Base-by-base conservation (phyloP, 2,888 invertebrate genomes). In the Oligia fasciuncula region DNA sequence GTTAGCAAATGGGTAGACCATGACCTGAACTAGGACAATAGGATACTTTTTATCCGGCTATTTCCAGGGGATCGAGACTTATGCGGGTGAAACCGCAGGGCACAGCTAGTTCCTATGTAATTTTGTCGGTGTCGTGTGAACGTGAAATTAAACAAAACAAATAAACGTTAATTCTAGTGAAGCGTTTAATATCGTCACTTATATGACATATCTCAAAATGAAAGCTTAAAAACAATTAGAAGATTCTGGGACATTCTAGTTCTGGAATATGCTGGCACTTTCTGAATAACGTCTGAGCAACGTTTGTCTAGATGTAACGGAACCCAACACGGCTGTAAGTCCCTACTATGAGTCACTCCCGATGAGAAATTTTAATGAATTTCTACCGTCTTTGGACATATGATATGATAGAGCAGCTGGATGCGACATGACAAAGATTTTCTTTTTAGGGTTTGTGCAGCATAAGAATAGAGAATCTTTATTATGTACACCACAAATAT, bases 291-390 rank as follows among this genome's bases (percentile, higher is more conserved):
- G 13, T 63, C 29, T 73, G 66, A 57, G 60, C 43, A 57, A 46
- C 46, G 54, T 80, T 74, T 80, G 68, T 86, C 46, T 72, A 78
- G 84, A 77, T 86, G 82, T 81, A 84, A 77, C 82, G 76, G 84
- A 83, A 87, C 86, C 89, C 81, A 79, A 85, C 85, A 84, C 75
- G 76, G 79, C 84, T 73, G 72, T 60, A 51, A 40, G n/a, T 87
- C 82, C 80, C 80, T 69, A 87, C 88, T 88, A 89, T 84, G 88
- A 87, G 92, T 90, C 83, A 90, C 86, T 90, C 87, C 88, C 67
- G 88, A 94, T 93, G 93, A 92, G 93, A 93, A 91, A 93, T 93
- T 93, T 93, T 94, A 93, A 94, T 94, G 92, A 94, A 93, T 93
- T 92, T 91, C 89, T 85, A 86, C 89, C 85, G 90, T 92, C 92